Evolutionary conservation across 2,888 invertebrate genomes (phyloP).

Genomic region (Nasonia oneida): DNA sequence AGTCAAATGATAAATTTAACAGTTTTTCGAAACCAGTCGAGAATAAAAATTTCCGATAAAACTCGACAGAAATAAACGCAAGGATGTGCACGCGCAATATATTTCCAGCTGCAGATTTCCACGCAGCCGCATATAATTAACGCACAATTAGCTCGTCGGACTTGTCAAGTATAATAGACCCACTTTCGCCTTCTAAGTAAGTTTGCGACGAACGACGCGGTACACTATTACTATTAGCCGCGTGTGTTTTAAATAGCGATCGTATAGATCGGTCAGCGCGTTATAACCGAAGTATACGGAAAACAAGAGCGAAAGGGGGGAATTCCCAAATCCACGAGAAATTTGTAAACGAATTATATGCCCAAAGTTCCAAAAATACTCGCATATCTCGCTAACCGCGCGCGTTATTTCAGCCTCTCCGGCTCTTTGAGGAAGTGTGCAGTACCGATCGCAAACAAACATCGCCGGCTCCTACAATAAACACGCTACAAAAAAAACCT

Average conservation of each 20-base stretch:
- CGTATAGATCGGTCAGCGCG: too few species aligned
- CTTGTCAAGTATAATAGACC: conserved; percentile 26
- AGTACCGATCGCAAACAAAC: not conserved
- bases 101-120: too few species aligned
- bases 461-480: not conserved
- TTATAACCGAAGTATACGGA: too few species aligned
- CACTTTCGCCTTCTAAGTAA: conserved; percentile 11
- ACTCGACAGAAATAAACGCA: not conserved
- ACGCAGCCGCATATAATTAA: not conserved
- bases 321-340: not conserved
- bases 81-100: not conserved
- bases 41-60: not conserved
- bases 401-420: not conserved
- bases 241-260: too few species aligned
- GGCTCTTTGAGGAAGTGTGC: not conserved
- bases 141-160: conserved; percentile 17
- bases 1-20: not conserved
- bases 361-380: not conserved
- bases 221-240: too few species aligned
- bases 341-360: not conserved
- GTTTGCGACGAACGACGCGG: not conserved
- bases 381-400: not conserved
- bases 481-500: not conserved
- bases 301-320: not conserved
- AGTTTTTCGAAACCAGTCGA: not conserved